These are phyloP conservation scores for Plagodis pulveraria DNA, from an alignment of 2,888 invertebrate species.

Conservation along the genomic window DNA sequence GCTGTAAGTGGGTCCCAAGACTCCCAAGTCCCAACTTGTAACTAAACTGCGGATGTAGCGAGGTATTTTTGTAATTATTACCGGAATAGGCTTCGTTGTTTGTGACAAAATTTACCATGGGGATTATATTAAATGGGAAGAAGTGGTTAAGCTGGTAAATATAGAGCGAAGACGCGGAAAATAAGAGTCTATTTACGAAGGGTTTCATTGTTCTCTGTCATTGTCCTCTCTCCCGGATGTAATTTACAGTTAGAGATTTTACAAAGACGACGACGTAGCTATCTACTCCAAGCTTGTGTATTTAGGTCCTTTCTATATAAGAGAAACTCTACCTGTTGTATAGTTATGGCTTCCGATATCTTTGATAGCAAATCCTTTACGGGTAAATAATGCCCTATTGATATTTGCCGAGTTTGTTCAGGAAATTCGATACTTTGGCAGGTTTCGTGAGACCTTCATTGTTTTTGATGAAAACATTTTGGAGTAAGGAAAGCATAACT, in stretches of 20 bases:
- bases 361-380: not conserved
- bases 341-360: too few relatives aligned
- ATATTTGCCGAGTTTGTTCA: constrained; percentile 5
- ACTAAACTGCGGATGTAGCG: constrained; percentile 30
- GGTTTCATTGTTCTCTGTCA: constrained; percentile 54
- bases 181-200: constrained; percentile 62
- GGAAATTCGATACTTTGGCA: constrained; percentile 13
- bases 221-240: constrained; percentile 53
- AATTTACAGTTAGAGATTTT: constrained; percentile 52
- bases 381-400: not conserved
- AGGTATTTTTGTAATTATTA: constrained; percentile 35
- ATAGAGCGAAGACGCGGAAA: constrained; percentile 47
- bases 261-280: constrained; percentile 40
- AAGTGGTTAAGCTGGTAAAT: constrained; percentile 45
- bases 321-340: not conserved
- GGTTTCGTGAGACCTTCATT: constrained; percentile 9
- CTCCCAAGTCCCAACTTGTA: constrained; percentile 22
- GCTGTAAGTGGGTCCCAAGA: constrained; percentile 31
- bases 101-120: constrained; percentile 25
- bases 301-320: constrained; percentile 22
- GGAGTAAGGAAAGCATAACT: constrained; percentile 19
- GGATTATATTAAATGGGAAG: constrained; percentile 39
- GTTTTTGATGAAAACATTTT: constrained; percentile 18
- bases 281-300: constrained; percentile 31
- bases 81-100: constrained; percentile 17